Percentiles rank a stretch among this genome's conserved stretches.
Conservation (phyloP, 1,140 invertebrate species). For the Pseudomyrmex dendroicus region DNA sequence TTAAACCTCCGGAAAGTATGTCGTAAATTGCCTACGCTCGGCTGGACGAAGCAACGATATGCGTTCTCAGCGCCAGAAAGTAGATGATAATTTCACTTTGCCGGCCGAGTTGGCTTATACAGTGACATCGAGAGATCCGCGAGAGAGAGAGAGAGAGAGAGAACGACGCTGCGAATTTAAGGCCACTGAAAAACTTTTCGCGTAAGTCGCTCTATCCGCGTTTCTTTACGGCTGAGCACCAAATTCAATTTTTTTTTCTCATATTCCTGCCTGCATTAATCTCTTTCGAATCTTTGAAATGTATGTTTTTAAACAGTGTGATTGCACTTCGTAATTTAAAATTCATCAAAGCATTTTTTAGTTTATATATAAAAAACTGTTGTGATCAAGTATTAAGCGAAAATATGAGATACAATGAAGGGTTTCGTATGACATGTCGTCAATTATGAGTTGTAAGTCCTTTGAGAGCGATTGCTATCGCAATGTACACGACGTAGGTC, state of each 20-base stretch:
- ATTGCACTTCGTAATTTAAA: not conserved
- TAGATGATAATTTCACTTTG: conserved; percentile 78
- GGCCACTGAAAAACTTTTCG: conserved; percentile 29
- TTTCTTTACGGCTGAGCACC: conserved; percentile 16
- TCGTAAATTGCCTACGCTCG: conserved; percentile 74
- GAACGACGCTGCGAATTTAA: conserved; percentile 2
- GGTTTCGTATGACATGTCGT: not conserved
- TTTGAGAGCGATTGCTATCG: conserved; percentile 20
- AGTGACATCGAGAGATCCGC: conserved; percentile 34
- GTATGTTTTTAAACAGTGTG: conserved; percentile 13
- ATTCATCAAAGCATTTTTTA: not conserved
- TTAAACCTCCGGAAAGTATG: conserved; percentile 67
- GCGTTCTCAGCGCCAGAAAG: conserved; percentile 64
- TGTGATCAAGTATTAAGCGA: not conserved
- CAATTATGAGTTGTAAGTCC: conserved; percentile 25
- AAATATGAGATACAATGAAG: not conserved
- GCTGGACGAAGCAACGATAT: conserved; percentile 70
- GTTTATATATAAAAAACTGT: not conserved
- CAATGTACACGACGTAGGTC: conserved; percentile 18
- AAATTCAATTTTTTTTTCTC: conserved; percentile 37
- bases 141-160: not conserved
- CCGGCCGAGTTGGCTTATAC: not conserved
- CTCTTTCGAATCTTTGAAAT: conserved; percentile 3
- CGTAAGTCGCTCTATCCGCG: conserved; percentile 27
- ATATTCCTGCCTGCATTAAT: conserved; percentile 13